Evolutionary conservation across 1,140 invertebrate genomes (phyloP).

Genomic region (Apis florea): DNA sequence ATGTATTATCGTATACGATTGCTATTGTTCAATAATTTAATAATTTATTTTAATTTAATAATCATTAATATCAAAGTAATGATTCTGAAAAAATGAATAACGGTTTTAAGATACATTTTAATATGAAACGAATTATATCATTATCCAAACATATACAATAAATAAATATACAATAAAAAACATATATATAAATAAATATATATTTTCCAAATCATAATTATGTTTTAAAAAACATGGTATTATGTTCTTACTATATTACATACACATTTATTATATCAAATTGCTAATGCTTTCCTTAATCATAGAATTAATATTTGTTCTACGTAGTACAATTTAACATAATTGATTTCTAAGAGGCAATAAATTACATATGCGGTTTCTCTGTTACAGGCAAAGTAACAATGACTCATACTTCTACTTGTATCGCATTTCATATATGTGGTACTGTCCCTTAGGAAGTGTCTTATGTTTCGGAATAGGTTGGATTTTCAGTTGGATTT

Average conservation of each 20-base stretch:
- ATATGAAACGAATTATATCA: no score
- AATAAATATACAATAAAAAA: no score
- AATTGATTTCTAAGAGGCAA: background rate
- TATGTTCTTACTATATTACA: background rate
- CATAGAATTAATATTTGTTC: background rate
- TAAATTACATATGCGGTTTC: background rate
- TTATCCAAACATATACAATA: no score
- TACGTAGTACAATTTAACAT: background rate
- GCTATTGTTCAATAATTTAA: no score
- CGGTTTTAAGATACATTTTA: no score
- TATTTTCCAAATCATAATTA: no score
- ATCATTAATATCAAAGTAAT: no score
- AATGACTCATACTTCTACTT: conserved; percentile 73
- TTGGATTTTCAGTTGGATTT: conserved; percentile 81
- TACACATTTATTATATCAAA: background rate
- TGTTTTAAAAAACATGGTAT: background rate
- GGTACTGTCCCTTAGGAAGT: conserved; percentile 87
- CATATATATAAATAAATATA: no score
- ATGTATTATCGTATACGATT: no score
- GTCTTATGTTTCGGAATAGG: conserved; percentile 84
- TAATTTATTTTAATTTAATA: no score
- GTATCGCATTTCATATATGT: conserved; percentile 85
- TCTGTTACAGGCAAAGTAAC: conserved; percentile 31
- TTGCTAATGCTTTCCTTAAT: background rate
- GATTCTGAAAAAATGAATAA: no score